Percentiles rank a stretch among this genome's conserved stretches.
Conservation (phyloP, 2,113 vertebrate genomes). For the Gallinago media region DNA sequence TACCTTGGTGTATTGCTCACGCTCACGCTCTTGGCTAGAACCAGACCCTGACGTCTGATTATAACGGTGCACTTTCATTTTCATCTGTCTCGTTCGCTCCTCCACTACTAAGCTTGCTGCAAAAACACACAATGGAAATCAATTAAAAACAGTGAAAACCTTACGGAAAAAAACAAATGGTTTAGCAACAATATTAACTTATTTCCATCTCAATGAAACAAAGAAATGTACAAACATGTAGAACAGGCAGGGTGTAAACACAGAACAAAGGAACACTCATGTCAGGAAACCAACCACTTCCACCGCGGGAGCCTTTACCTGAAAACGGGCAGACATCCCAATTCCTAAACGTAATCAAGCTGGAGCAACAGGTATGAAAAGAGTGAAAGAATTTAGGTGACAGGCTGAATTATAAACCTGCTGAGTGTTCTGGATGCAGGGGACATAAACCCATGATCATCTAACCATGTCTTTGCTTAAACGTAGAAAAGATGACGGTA, state of each 20-base stretch:
- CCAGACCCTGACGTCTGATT: conserved; percentile 91
- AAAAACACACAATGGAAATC: conserved; percentile 82
- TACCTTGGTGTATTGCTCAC: conserved; percentile 88
- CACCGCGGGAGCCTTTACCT: not conserved
- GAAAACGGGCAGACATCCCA: conserved; percentile 24
- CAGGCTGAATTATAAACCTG: not conserved
- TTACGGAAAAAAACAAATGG: conserved; percentile 3
- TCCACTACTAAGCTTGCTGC: conserved; percentile 91
- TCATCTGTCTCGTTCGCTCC: conserved; percentile 91
- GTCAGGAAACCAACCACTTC: conserved; percentile 41
- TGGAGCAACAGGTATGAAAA: conserved; percentile 32
- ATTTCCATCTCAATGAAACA: conserved; percentile 40
- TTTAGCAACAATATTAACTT: conserved; percentile 60
- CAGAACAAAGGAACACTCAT: conserved; percentile 58
- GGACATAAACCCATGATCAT: not conserved
- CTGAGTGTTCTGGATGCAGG: not conserved
- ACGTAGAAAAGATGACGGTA: not conserved
- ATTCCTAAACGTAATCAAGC: conserved; percentile 24
- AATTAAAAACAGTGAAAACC: conserved; percentile 68
- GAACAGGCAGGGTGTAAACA: conserved; percentile 62
- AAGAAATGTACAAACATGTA: conserved; percentile 60
- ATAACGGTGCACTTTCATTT: conserved; percentile 92
- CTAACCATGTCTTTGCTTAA: not conserved
- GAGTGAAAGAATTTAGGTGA: not conserved
- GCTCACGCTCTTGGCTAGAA: conserved; percentile 93